Percentiles rank a stretch among this genome's conserved stretches.
phyloP scores from a whole-genome alignment of 1,140 invertebrate genomes.

The Drosophila guanche region DNA sequence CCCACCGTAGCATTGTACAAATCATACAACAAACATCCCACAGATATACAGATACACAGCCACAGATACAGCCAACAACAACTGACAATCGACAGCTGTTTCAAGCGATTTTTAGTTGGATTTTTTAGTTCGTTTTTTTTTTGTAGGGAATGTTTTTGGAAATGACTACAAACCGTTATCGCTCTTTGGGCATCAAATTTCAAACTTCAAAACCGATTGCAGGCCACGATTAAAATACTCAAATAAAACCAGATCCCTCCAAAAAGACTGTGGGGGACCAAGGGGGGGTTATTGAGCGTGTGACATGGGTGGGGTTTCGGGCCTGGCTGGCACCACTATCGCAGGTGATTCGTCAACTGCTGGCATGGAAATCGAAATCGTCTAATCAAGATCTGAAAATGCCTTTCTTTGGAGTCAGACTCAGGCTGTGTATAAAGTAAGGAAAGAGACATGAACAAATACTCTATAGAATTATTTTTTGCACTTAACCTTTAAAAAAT shows the following conservation, averaged over 20 bases:
- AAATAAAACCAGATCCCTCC: conserved; percentile 18
- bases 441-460: no score
- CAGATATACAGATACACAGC: conserved; percentile 45
- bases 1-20: conserved; percentile 65
- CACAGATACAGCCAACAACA: conserved; percentile 30
- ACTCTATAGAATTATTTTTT: no score
- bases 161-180: conserved; percentile 79
- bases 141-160: conserved; percentile 57
- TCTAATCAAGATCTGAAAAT: conserved; percentile 29
- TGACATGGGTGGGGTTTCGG: no score
- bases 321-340: conserved; percentile 5
- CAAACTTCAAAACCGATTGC: conserved; percentile 63
- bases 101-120: conserved; percentile 48
- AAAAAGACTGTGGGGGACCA: conserved; percentile 7
- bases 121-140: conserved; percentile 26
- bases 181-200: conserved; percentile 63
- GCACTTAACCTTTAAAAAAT: no score
- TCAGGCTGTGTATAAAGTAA: no score
- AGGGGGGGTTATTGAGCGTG: not conserved
- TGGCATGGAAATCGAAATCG: conserved; percentile 4
- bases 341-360: conserved; percentile 38
- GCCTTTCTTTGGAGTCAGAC: conserved; percentile 10
- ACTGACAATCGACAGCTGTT: conserved; percentile 60
- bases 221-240: conserved; percentile 58
- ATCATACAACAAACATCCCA: conserved; percentile 62